phyloP scores from a whole-genome alignment of 2,113 vertebrate species.

The Rattus rattus region DNA sequence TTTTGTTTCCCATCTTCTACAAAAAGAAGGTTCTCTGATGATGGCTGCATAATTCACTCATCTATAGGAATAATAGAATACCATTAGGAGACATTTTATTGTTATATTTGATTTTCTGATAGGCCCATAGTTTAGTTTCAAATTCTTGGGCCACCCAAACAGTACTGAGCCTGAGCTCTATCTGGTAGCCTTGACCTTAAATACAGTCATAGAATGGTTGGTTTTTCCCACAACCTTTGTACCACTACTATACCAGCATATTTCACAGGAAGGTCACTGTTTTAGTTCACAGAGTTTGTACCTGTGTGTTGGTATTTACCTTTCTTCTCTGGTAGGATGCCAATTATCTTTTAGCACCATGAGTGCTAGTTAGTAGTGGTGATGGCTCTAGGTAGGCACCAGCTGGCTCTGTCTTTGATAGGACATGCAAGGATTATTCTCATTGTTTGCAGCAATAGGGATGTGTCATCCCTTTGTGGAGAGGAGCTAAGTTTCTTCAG shows the following conservation, averaged over 20 bases:
- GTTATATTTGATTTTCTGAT: not conserved
- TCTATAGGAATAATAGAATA: not conserved
- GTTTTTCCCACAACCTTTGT: not conserved
- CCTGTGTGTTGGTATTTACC: not conserved
- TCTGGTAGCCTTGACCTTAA: not conserved
- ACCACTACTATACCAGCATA: not conserved
- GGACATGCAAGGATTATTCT: not conserved
- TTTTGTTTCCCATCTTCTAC: not conserved
- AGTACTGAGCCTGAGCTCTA: not conserved
- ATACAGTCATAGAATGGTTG: not conserved
- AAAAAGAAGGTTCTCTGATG: not conserved
- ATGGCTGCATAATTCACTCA: not conserved
- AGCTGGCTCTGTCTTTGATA: not conserved
- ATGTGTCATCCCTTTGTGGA: not conserved
- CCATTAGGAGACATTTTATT: not conserved
- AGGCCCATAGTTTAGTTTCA: not conserved
- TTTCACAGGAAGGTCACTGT: not conserved
- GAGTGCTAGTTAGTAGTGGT: not conserved
- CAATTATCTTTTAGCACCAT: not conserved
- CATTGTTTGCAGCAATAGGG: not conserved
- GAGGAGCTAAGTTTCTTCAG: not conserved
- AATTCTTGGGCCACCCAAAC: not conserved
- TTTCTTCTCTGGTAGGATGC: not conserved
- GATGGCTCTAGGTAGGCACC: not conserved
- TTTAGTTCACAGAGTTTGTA: not conserved